phyloP scores from a whole-genome alignment of 2,888 invertebrate genomes.

The Reticulitermes lucifugus region DNA sequence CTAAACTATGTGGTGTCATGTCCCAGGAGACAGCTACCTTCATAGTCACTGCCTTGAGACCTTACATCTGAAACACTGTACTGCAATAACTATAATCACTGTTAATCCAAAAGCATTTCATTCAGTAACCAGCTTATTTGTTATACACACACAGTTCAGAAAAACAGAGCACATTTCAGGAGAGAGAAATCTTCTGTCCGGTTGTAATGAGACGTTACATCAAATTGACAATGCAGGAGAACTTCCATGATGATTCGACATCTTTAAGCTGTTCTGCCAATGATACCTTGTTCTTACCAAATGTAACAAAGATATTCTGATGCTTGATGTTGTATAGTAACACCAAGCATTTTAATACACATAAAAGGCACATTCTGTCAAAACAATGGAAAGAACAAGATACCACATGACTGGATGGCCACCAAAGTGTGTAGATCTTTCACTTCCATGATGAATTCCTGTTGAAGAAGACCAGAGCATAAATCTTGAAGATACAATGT shows the following conservation, averaged over 20 bases:
- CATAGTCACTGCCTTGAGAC: too few species aligned
- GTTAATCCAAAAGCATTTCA: constrained; percentile 5
- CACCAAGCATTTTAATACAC: not conserved
- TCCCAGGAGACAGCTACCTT: too few species aligned
- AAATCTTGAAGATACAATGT: constrained; percentile 50
- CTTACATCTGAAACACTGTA: not conserved
- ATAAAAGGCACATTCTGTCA: not conserved
- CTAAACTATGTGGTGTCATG: too few species aligned
- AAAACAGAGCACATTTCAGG: constrained; percentile 2
- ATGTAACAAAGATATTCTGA: not conserved
- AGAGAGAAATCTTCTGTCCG: constrained; percentile 26
- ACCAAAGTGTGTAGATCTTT: constrained; percentile 27
- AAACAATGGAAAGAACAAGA: constrained; percentile 31
- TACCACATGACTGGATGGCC: constrained; percentile 34
- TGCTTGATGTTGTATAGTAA: not conserved
- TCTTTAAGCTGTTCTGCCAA: constrained; percentile 23
- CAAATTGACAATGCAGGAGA: constrained; percentile 30
- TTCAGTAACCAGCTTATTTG: constrained; percentile 1
- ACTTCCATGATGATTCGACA: constrained; percentile 31
- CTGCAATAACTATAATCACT: not conserved
- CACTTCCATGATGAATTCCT: constrained; percentile 42
- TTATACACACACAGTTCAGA: constrained; percentile 6
- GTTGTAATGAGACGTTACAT: constrained; percentile 1
- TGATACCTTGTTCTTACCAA: constrained; percentile 29
- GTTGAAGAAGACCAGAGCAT: constrained; percentile 52